Base-by-base conservation (phyloP, 2,797 vertebrate genomes). In the Cryptoprocta ferox region DNA sequence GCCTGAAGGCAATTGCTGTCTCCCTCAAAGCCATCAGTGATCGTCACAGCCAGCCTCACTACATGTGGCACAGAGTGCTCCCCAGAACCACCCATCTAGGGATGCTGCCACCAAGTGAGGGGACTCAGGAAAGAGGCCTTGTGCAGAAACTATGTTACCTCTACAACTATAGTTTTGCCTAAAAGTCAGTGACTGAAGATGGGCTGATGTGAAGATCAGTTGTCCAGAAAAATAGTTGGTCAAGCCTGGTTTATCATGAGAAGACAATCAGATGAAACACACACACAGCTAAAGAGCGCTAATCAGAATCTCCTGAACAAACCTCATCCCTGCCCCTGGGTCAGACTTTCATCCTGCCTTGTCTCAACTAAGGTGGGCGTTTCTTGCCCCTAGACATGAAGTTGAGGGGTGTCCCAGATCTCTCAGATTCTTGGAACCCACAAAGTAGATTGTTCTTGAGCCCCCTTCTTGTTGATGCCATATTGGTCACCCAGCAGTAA, bases 191-290 rank as follows among this genome's bases (percentile, higher is more conserved):
- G 71, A 79, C 28, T 48, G 66, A 81, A 91, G 89, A 95, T 88
- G 63, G 75, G 53, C 59, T 90, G 70, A 95, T 83, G 19, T 8
- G 42, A 94, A 97, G 86, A 84, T 79, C 63, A 92, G 81, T 86
- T 78, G 79, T 87, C 63, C 63, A 79, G 59, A 65, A 95, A 80
- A 70, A 89, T 76, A 56, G 8, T 84, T 75, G 53, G 35, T 65
- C 78, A 73, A 87, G 11, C 21, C 50, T 91, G 50, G 70, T 89
- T 93, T 79, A 39, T 86, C 93, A 65, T 83, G 79, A 66, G 37
- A 80, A 66, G 79, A 86, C 50, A 66, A 61, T 56, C 35, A 63
- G 42, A 84, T 45, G 19, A 80, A 39, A 32, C 26, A 85, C 3
- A 76, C 21, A 78, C 30, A 73, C 42, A n/a, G n/a, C n/a, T n/a